Conservation (phyloP, 2,113 vertebrate species). For the Oryzias curvinotus region DNA sequence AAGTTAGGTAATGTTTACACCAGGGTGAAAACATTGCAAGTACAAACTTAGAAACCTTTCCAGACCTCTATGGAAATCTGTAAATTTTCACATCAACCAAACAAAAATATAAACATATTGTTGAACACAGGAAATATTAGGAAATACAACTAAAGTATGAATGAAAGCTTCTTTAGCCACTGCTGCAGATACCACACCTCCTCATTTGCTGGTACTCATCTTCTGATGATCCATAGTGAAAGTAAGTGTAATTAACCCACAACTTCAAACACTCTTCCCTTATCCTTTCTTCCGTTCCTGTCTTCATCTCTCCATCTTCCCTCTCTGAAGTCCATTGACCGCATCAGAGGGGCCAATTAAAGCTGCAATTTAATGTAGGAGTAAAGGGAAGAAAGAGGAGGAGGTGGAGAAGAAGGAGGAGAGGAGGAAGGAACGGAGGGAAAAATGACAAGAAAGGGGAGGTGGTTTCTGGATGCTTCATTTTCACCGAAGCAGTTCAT, state of each 20-base stretch:
- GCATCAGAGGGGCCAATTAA: constrained; percentile 66
- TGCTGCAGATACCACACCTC: too few relatives aligned
- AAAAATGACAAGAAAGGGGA: constrained; percentile 50
- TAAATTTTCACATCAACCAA: too few relatives aligned
- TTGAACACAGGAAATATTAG: too few relatives aligned
- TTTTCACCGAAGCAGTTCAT: constrained; percentile 38
- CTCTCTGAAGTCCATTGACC: constrained; percentile 64
- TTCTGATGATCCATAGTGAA: constrained; percentile 1
- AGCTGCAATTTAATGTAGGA: constrained; percentile 56
- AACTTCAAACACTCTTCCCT: constrained; percentile 55
- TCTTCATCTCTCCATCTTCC: constrained; percentile 50
- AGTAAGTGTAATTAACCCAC: constrained; percentile 54
- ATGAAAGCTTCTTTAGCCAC: not conserved
- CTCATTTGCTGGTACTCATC: too few relatives aligned
- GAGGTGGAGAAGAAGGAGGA: constrained; percentile 23
- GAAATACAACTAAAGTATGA: not conserved
- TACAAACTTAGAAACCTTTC: not conserved
- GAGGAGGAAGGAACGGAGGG: constrained; percentile 36
- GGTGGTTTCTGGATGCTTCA: constrained; percentile 33
- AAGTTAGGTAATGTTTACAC: too few relatives aligned
- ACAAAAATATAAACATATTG: too few relatives aligned
- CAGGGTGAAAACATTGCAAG: too few relatives aligned
- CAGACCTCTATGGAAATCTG: too few relatives aligned
- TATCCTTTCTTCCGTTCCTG: constrained; percentile 14
- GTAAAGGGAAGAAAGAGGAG: constrained; percentile 23